Conservation (phyloP, 2,888 invertebrate species). For the Cephus pulcher region DNA sequence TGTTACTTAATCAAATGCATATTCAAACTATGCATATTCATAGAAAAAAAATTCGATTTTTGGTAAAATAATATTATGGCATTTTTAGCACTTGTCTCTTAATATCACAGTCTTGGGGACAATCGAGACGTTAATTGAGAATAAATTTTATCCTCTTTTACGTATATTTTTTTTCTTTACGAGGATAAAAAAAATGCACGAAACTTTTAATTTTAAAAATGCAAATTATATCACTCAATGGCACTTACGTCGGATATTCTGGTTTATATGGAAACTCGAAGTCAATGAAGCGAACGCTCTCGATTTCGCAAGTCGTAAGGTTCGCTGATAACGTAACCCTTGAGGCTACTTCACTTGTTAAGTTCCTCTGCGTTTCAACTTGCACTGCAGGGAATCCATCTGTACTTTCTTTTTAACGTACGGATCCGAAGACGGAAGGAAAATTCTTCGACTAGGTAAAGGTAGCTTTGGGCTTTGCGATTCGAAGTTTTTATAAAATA, state of each 20-base stretch:
- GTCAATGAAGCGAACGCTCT: neutral
- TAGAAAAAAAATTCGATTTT: neutral
- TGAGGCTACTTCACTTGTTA: neutral
- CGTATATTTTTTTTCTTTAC: neutral
- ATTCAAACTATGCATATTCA: neutral
- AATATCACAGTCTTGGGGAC: neutral
- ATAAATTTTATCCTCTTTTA: neutral
- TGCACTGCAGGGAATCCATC: neutral
- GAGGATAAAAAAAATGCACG: neutral
- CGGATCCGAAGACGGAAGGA: neutral
- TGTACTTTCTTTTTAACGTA: neutral
- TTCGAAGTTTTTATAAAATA: neutral
- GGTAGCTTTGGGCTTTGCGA: neutral
- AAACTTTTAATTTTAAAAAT: neutral
- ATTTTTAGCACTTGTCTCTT: neutral
- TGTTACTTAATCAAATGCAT: neutral
- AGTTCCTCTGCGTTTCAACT: neutral
- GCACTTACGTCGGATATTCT: neutral
- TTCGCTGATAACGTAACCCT: neutral
- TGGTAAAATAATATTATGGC: neutral
- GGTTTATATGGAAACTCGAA: neutral
- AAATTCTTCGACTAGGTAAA: neutral
- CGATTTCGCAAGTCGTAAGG: neutral
- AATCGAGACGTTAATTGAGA: neutral
- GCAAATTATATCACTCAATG: neutral